A percentile compares a stretch with the other conserved stretches of the same genome.
Evolutionary conservation across 2,888 invertebrate genomes (phyloP).

Genomic region (Morpho achilles): DNA sequence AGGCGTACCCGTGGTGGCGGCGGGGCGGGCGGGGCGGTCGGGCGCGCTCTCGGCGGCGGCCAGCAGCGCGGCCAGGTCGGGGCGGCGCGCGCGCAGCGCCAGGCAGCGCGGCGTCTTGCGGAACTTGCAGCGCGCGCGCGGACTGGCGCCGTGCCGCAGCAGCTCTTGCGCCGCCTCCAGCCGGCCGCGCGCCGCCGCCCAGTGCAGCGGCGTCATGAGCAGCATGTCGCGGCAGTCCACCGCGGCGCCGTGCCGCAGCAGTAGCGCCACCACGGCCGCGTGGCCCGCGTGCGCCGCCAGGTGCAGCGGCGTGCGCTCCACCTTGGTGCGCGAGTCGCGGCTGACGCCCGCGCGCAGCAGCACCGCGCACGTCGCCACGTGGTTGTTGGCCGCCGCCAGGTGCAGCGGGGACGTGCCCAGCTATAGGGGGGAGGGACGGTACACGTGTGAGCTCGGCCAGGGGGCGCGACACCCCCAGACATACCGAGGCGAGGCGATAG

Average conservation of each 20-base stretch:
- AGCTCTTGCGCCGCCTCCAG: conserved; percentile 80
- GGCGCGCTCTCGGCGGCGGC: conserved; percentile 26
- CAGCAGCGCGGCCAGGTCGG: conserved; percentile 33
- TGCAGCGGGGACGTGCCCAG: conserved; percentile 94
- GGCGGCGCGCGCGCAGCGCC: conserved; percentile 32
- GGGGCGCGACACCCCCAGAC: not conserved
- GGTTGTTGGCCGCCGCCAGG: conserved; percentile 88
- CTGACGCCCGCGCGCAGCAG: conserved; percentile 92
- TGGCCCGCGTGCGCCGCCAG: conserved; percentile 93
- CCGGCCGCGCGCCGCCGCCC: conserved; percentile 93
- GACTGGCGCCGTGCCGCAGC: conserved; percentile 86
- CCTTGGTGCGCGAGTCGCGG: conserved; percentile 93
- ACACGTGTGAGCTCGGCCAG: not conserved
- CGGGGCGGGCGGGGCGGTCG: too few relatives aligned
- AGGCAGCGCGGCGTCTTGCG: conserved; percentile 47
- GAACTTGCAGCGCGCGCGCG: conserved; percentile 67
- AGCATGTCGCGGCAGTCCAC: conserved; percentile 58
- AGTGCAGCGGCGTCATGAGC: conserved; percentile 92
- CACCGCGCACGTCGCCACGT: conserved; percentile 88
- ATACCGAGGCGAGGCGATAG: not conserved
- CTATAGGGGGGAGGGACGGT: conserved; percentile 56
- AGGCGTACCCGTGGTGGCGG: too few relatives aligned
- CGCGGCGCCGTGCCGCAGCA: conserved; percentile 66
- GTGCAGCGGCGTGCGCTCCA: conserved; percentile 94
- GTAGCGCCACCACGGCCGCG: conserved; percentile 85